phyloP scores from a whole-genome alignment of 2,888 invertebrate species.

The Anodontia alba region DNA sequence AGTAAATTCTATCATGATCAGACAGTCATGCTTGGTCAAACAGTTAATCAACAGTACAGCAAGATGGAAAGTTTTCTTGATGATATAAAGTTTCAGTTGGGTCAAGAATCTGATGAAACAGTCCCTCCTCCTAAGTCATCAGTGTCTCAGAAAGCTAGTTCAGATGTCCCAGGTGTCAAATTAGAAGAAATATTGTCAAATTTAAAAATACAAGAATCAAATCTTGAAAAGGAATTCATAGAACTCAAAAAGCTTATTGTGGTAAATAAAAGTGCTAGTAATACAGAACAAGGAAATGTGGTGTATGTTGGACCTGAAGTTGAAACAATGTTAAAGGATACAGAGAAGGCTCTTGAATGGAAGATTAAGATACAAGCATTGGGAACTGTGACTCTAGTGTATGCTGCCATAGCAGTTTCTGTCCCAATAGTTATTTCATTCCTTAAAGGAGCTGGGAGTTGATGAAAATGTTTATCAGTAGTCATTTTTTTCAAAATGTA shows the following conservation, averaged over 20 bases:
- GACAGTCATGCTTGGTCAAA: slow-evolving; percentile 58
- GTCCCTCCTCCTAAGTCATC: background rate
- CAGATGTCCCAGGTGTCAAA: slow-evolving; percentile 45
- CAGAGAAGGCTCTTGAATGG: slow-evolving; percentile 81
- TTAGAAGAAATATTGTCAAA: slow-evolving; percentile 60
- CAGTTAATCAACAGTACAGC: slow-evolving; percentile 65
- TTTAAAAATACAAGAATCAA: slow-evolving; percentile 73
- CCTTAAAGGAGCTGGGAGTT: slow-evolving; percentile 55
- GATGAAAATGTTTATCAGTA: background rate
- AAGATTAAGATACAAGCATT: slow-evolving; percentile 82
- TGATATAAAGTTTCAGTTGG: slow-evolving; percentile 40
- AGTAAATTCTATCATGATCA: slow-evolving; percentile 63
- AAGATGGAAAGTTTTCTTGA: slow-evolving; percentile 61
- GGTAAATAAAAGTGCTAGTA: slow-evolving; percentile 30
- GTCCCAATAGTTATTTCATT: slow-evolving; percentile 70
- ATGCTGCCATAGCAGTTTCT: slow-evolving; percentile 80
- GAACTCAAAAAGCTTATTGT: slow-evolving; percentile 76
- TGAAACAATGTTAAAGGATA: slow-evolving; percentile 76
- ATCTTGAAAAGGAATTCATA: slow-evolving; percentile 73
- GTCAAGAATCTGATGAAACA: slow-evolving; percentile 2
- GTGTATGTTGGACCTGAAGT: slow-evolving; percentile 82
- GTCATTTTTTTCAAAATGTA: too few relatives aligned
- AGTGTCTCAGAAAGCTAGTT: background rate
- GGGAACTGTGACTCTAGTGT: slow-evolving; percentile 80
- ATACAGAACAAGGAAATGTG: slow-evolving; percentile 59